Evolutionary conservation across 2,888 invertebrate genomes (phyloP), one percentile per base, ranked within the genome.

Genomic region (Abscondita cerata): DNA sequence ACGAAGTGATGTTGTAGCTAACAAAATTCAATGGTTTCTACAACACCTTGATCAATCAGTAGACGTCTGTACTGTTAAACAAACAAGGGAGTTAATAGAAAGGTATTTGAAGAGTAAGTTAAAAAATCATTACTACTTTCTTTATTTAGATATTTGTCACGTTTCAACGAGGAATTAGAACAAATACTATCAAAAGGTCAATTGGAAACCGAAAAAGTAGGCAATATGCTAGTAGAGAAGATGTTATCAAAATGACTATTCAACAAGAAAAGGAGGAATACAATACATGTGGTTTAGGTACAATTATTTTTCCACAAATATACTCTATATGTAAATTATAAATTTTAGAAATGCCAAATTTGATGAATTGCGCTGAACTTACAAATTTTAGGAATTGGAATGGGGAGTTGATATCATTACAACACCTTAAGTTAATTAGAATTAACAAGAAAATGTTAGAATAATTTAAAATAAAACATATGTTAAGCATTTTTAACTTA

Each of bases 181-280:
- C 91, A 92, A 77, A 94, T 95, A 66, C 80, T 83, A 80, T 93
- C 12, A 93, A 93, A 74, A 90, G 92, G 74, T 89, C 90, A 0
- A 86, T 95, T 31, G 90, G 90, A 0, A 86, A 88, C 58, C 86
- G 92, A 52, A 89, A 87, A 70, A 88, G 86, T 68, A 83, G 88
- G 11, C 94, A 94, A 74, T 93, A 95, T 79, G 91, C 89, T 0
- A 89, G 89, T 68, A 84, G 95, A 62, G 89, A 92, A 78, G 90
- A 92, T 78, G 85, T 90, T 8, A 89, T 95, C 46, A 87, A 87
- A 71, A 87, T 93, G 71, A 92, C 91, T 0, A 83, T 89, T 66
- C 87, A 92, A 72, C 85, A 85, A 52, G 95, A 95, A 72, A 80
- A 72, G 6, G 86, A 88, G 64, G 93, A 95, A 75, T 95, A 89